Percentiles rank a stretch among this genome's conserved stretches.
Evolutionary conservation across 2,113 vertebrate species (phyloP).

Genomic region (Leptobrachium leishanense): DNA sequence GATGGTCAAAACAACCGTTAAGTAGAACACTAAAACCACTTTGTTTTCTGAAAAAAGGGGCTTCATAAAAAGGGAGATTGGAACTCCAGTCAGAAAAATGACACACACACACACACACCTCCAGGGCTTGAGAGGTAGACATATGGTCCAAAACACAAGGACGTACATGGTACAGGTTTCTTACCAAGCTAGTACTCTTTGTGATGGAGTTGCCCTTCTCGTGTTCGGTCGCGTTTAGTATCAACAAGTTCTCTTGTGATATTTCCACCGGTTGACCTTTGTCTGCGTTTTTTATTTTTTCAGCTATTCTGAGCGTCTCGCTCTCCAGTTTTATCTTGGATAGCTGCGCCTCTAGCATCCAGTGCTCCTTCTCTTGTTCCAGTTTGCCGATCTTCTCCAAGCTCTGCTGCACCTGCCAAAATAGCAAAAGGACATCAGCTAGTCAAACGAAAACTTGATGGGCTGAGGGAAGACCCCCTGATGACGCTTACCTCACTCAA

Average conservation of each 20-base stretch:
- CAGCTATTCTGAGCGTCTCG: constrained; percentile 81
- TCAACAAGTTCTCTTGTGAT: constrained; percentile 60
- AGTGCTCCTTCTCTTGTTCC: constrained; percentile 98
- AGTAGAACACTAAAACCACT: no score
- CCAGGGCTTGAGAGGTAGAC: no score
- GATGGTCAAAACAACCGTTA: no score
- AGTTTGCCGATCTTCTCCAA: constrained; percentile 94
- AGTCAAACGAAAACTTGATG: no score
- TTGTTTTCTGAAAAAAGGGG: no score
- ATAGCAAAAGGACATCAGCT: constrained; percentile 12
- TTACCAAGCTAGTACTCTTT: constrained; percentile 80
- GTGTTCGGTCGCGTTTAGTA: constrained; percentile 49
- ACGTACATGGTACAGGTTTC: constrained; percentile 39
- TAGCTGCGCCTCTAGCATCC: constrained; percentile 95
- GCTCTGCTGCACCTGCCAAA: constrained; percentile 87
- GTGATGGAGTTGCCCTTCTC: constrained; percentile 61
- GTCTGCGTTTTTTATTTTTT: constrained; percentile 70
- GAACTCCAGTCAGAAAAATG: no score
- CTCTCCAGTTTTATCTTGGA: constrained; percentile 93
- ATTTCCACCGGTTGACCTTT: constrained; percentile 54
- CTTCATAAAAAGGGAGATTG: no score
- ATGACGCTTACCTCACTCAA: no score
- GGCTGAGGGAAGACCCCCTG: no score
- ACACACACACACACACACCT: no score
- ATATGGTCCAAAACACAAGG: no score